These are phyloP conservation scores for Pelecanus crispus DNA, from an alignment of 2,113 vertebrate genomes.

Conservation along the genomic window DNA sequence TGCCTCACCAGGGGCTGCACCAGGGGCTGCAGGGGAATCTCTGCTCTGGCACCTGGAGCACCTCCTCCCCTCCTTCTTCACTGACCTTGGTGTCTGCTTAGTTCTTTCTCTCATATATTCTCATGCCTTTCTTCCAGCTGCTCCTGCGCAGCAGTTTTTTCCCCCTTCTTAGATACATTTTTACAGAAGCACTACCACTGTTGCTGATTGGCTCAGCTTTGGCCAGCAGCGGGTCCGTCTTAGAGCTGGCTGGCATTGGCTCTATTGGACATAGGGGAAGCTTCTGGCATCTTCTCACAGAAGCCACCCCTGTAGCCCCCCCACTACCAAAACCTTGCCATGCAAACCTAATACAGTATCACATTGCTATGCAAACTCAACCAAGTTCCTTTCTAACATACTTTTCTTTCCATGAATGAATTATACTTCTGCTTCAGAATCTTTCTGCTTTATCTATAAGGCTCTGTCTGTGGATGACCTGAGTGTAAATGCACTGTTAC, in stretches of 20 bases:
- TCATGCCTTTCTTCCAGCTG: not conserved
- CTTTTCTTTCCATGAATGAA: not conserved
- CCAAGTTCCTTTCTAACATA: not conserved
- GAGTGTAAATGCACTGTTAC: not conserved
- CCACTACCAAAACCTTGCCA: not conserved
- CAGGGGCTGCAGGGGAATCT: not conserved
- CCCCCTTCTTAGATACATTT: not conserved
- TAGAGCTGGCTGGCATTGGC: not conserved
- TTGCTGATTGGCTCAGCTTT: not conserved
- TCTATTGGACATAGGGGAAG: not conserved
- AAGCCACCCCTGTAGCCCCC: not conserved
- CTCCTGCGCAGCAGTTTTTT: not conserved
- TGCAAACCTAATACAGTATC: not conserved
- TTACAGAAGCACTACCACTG: fast-evolving
- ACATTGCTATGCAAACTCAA: not conserved
- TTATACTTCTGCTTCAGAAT: not conserved
- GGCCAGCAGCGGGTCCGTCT: not conserved
- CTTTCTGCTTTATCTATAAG: not conserved
- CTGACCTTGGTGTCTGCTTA: not conserved
- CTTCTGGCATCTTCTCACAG: not conserved
- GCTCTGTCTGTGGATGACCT: not conserved
- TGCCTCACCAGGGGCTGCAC: not conserved
- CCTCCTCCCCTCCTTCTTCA: not conserved
- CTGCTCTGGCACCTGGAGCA: not conserved
- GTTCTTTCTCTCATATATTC: not conserved